phyloP scores from a whole-genome alignment of 2,113 vertebrate species.

The Morone saxatilis region DNA sequence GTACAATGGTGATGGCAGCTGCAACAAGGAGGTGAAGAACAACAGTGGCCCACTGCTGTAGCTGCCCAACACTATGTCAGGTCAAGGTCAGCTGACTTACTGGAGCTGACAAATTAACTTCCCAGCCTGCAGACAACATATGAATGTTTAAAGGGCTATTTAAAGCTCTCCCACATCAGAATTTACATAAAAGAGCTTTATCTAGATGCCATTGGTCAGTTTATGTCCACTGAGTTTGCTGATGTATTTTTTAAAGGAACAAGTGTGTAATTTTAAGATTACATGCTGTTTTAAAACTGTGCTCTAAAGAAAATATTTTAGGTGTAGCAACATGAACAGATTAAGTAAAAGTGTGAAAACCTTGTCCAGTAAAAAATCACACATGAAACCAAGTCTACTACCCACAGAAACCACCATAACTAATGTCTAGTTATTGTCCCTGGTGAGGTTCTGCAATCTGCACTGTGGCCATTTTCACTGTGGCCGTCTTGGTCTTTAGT shows the following conservation, averaged over 20 bases:
- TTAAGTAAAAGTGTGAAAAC: neutral
- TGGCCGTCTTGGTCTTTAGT: neutral
- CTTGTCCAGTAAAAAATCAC: neutral
- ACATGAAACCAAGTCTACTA: neutral
- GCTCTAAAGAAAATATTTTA: neutral
- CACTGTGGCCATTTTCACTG: neutral
- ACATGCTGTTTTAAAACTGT: neutral
- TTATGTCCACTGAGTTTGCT: conserved; percentile 2
- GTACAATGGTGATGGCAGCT: conserved; percentile 53
- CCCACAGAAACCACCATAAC: neutral
- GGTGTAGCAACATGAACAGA: neutral
- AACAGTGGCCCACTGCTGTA: conserved; percentile 12
- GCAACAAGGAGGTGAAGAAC: conserved; percentile 40
- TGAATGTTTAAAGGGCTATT: conserved; percentile 9
- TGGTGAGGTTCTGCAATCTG: neutral
- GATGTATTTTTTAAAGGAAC: neutral
- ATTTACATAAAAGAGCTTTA: neutral
- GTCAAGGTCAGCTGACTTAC: conserved; percentile 39
- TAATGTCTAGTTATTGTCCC: neutral
- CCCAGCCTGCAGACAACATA: neutral
- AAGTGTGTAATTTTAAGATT: neutral
- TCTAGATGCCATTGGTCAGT: neutral
- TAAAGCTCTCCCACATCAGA: neutral
- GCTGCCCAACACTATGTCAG: neutral
- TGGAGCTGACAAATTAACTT: conserved; percentile 19